phyloP scores from a whole-genome alignment of 1,140 invertebrate species.

The Drosophila mayri region DNA sequence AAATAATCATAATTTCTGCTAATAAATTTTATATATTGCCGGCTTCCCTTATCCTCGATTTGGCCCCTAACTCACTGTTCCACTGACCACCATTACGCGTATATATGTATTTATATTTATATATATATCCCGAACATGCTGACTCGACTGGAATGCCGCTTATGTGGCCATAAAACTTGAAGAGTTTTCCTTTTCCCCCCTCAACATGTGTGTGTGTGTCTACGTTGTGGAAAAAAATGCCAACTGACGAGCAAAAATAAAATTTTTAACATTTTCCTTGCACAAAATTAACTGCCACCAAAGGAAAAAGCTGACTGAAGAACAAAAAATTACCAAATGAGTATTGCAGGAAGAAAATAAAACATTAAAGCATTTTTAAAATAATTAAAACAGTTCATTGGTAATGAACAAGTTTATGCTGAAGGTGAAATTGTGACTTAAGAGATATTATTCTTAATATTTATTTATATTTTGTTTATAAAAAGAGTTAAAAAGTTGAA shows the following conservation, averaged over 20 bases:
- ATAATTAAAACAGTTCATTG: background rate
- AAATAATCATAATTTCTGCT: constrained; percentile 84
- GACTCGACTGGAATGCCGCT: constrained; percentile 68
- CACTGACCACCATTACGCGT: constrained; percentile 13
- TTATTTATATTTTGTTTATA: no score
- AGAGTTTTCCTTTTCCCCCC: constrained; percentile 28
- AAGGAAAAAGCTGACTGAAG: constrained; percentile 8
- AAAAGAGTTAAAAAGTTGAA: background rate
- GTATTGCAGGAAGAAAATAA: background rate
- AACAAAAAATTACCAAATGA: constrained; percentile 42
- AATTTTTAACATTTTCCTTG: constrained; percentile 44
- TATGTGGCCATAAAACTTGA: constrained; percentile 76
- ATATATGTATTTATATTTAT: constrained; percentile 6
- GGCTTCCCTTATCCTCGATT: constrained; percentile 4
- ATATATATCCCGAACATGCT: constrained; percentile 40
- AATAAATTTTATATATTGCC: constrained; percentile 83
- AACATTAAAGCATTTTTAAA: background rate
- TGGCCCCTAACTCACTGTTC: background rate
- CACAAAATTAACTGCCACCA: constrained; percentile 68
- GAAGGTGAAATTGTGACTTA: background rate
- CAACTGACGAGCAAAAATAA: constrained; percentile 28
- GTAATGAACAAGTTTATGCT: constrained; percentile 31
- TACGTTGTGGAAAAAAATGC: constrained; percentile 23
- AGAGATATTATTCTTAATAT: no score
- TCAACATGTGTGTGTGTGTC: constrained; percentile 10